phyloP scores from a whole-genome alignment of 2,113 vertebrate genomes.

The Macquaria australasica region DNA sequence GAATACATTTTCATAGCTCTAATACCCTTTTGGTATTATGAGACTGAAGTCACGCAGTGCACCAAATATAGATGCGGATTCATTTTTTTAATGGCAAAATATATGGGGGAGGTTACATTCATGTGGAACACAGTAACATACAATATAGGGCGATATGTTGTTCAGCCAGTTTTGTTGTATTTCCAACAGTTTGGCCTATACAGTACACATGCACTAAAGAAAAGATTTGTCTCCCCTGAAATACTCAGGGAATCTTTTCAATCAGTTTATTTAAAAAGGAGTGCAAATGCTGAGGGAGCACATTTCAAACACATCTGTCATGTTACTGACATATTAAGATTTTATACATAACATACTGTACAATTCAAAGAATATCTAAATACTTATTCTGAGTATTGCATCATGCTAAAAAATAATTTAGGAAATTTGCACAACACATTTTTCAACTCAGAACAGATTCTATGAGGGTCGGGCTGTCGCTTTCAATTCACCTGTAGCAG shows the following conservation, averaged over 20 bases:
- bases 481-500: conserved; percentile 24
- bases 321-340: conserved; percentile 15
- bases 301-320: conserved; percentile 27
- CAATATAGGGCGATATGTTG: conserved; percentile 25
- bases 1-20: conserved; percentile 23
- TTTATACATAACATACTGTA: conserved; percentile 40
- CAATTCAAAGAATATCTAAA: conserved; percentile 31
- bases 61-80: conserved; percentile 37
- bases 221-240: conserved; percentile 30
- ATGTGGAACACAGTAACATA: conserved; percentile 52
- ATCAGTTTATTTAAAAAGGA: conserved; percentile 27
- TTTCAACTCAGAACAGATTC: conserved; percentile 12
- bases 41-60: conserved; percentile 36
- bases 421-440: conserved; percentile 33
- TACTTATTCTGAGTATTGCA: conserved; percentile 37
- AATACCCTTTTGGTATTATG: conserved; percentile 18
- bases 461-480: background rate
- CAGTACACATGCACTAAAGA: conserved; percentile 66
- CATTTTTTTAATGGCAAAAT: conserved; percentile 67
- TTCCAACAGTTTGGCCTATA: conserved; percentile 18
- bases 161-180: conserved; percentile 26
- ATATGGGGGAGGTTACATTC: conserved; percentile 47
- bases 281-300: conserved; percentile 46
- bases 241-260: conserved; percentile 20
- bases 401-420: conserved; percentile 53